Percentiles rank a stretch among this genome's conserved stretches.
Evolutionary conservation across 2,113 vertebrate species (phyloP).

Genomic region (Mesoclemmys tuberculata): DNA sequence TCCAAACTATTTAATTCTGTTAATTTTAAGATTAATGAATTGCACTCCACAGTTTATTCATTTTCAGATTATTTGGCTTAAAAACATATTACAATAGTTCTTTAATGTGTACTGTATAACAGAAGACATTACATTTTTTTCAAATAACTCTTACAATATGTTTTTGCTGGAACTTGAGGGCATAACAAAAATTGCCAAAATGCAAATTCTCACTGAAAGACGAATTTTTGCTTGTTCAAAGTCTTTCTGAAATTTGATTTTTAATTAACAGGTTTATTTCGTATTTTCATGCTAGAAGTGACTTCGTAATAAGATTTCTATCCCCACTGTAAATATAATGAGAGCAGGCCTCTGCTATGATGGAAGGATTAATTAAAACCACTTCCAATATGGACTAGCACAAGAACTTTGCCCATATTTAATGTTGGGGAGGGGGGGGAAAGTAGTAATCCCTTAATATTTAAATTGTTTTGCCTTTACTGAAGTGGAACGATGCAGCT

Average conservation of each 20-base stretch:
- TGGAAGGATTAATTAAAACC: not conserved
- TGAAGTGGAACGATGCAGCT: not conserved
- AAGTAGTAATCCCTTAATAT: not conserved
- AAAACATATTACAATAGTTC: not conserved
- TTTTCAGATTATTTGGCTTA: not conserved
- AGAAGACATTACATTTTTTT: not conserved
- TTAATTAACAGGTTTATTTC: not conserved
- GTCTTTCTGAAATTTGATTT: not conserved
- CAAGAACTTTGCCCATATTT: not conserved
- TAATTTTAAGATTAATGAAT: not conserved
- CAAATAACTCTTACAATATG: not conserved
- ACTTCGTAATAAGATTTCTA: not conserved
- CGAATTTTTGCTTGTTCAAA: not conserved
- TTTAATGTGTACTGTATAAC: not conserved
- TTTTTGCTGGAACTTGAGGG: not conserved
- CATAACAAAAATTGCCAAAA: not conserved
- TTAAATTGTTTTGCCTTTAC: not conserved
- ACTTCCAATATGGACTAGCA: not conserved
- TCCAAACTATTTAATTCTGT: not conserved
- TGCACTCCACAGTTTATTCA: not conserved
- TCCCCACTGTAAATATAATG: not conserved
- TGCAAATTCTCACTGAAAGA: not conserved
- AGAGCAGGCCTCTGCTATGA: not conserved
- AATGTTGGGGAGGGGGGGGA: too few species aligned
- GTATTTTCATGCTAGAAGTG: not conserved